Percentiles rank a stretch among this genome's conserved stretches.
These are phyloP conservation scores for Petrocephalus microphthalmus DNA, from an alignment of 2,113 vertebrate species.

Conservation along the genomic window DNA sequence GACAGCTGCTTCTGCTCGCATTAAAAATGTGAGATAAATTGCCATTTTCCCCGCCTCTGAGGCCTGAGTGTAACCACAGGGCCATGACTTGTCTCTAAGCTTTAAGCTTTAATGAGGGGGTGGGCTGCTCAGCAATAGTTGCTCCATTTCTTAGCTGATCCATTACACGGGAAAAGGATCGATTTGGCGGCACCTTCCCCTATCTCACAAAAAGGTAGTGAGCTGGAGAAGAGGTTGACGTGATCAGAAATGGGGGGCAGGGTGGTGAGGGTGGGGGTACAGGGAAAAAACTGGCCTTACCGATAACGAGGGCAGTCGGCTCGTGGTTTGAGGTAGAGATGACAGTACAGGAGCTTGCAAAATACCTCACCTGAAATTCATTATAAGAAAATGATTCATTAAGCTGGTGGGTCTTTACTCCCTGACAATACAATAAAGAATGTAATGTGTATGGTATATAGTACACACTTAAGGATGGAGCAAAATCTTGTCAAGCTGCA, in stretches of 20 bases:
- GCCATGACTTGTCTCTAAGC: not conserved
- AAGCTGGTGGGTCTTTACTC: not conserved
- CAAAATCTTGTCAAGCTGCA: not conserved
- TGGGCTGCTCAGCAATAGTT: conserved; percentile 17
- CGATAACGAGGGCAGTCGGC: conserved; percentile 54
- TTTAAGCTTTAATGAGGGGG: conserved; percentile 26
- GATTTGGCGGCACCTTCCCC: not conserved
- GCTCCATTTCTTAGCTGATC: not conserved
- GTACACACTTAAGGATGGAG: not conserved
- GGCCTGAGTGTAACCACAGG: not conserved
- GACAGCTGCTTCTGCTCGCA: conserved; percentile 23
- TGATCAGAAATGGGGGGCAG: not conserved
- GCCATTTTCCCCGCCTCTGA: not conserved
- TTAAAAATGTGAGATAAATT: conserved; percentile 26
- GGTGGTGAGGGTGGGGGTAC: not conserved
- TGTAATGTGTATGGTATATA: not conserved
- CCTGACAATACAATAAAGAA: not conserved
- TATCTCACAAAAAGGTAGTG: not conserved
- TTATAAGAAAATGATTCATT: conserved; percentile 15
- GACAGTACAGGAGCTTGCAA: conserved; percentile 52
- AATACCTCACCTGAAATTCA: conserved; percentile 65
- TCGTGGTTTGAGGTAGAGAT: conserved; percentile 64
- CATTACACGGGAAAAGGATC: not conserved
- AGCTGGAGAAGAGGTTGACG: not conserved
- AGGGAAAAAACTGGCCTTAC: conserved; percentile 34